Base-by-base conservation (phyloP, 2,888 invertebrate species). In the Tholera decimalis region DNA sequence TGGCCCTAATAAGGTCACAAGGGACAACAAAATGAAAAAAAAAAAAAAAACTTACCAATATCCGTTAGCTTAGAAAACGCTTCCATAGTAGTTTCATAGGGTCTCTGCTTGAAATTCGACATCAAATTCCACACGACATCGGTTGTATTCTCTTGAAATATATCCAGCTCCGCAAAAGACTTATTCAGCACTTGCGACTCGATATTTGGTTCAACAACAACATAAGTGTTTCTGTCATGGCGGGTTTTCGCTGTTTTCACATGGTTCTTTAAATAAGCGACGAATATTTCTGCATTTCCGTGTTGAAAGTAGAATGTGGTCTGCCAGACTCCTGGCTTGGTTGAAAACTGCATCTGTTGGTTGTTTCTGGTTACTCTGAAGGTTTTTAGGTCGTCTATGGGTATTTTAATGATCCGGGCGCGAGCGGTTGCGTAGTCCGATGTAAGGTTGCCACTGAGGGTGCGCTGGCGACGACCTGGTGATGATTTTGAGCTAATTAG, bases 41-140 rank as follows among this genome's bases (percentile, higher is more conserved):
- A 46, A 11, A 28, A 28, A 6, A 11, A 30, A 24, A 37, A 44
- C 61, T 95, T 96, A 97, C 95, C 95, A 86, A 97, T 97, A 91
- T 98, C 97, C 13, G 98, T 97, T 26, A 99, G 96, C 92, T 98
- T 98, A 26, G 98, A 97, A 91, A 99, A 98, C 0, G 98, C 97
- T 84, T 98, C 98, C 95, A 98, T 90, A 0, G 98, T 98, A 0
- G 98, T 97, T 85, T 97, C 98, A 86, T 98, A 98, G 0, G 99
- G 98, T 85, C 98, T 88, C 83, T 95, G 92, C 43, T 92, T 94
- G 56, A 95, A 93, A 82, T 95, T 96, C 0, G 92, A 92, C 53
- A 96, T 93, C 47, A 96, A 83, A 83, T 91, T 95, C 97, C 97
- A 97, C 0, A 97, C 96, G 35, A 96, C 96, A 84, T 97, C 96